These are phyloP conservation scores for Coccyzus lansbergi DNA, from an alignment of 2,797 vertebrate species.

Conservation along the genomic window DNA sequence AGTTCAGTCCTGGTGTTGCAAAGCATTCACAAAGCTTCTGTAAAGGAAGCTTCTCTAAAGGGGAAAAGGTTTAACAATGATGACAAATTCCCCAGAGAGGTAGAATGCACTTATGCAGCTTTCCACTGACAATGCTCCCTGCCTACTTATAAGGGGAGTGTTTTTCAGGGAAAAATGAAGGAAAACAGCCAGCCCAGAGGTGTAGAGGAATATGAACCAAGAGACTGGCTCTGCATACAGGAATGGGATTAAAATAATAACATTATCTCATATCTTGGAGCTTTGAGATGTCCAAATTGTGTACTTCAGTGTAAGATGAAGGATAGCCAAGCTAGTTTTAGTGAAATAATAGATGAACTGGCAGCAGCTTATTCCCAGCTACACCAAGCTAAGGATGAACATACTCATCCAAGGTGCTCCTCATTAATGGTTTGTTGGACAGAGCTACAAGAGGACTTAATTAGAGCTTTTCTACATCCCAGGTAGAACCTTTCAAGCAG, in stretches of 20 bases:
- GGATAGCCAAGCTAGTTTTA: neutral
- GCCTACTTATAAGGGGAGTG: neutral
- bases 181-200: neutral
- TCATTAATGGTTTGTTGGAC: rapidly evolving
- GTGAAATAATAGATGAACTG: neutral
- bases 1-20: neutral
- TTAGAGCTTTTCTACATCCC: neutral
- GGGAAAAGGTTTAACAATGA: neutral
- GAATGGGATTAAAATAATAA: neutral
- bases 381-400: neutral
- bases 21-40: neutral
- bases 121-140: neutral
- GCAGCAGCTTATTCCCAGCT: neutral
- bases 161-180: neutral
- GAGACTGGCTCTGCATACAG: neutral
- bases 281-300: neutral
- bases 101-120: neutral
- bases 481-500: neutral
- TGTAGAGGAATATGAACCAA: neutral
- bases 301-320: neutral
- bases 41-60: neutral
- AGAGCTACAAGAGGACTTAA: neutral
- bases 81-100: neutral
- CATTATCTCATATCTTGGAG: neutral
- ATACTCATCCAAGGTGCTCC: neutral